Evolutionary conservation across 2,888 invertebrate genomes (phyloP), one percentile per base, ranked within the genome.

Genomic region (Notocelia uddmanniana): DNA sequence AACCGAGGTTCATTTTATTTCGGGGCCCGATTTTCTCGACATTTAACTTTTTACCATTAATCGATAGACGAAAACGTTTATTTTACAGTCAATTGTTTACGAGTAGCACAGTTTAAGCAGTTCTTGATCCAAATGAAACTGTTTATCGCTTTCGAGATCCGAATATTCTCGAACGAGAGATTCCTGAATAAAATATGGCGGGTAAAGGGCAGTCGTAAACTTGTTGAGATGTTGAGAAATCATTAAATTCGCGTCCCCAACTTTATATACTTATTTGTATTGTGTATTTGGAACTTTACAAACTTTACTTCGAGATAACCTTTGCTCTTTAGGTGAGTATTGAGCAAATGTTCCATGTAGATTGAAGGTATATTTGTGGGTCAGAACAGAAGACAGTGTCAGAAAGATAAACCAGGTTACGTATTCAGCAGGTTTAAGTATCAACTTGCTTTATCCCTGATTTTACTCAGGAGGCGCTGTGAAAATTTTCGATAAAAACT

Each of bases 101-200:
- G n/a, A n/a, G n/a, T n/a, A n/a, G 21, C 45, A 31, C 41, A 41
- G 5, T 18, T 58, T 58, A 45, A 37, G 34, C 26, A 19, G 58
- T 57, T 45, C 19, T 68, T 26, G 31, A 68, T 50, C 13, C 18
- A 34, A 58, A 50, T 58, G 0, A 59, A 59, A 58, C 21, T 69
- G 48, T 34, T 55, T 48, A 57, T 23, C 18, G 34, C 26, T 31
- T 63, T 63, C 31, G 37, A 18, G 23, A 10, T 26, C 15, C 60
- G 41, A 52, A 52, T 50, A 55, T 62, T 34, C 63, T 23, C 0
- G 19, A 50, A 37, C 62, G 45, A 70, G 37, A 19, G 66, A 52
- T 58, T 13, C 58, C 50, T 70, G 59, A 66, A 71, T 71, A 71
- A 71, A 71, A 66, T 71, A 71, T 66, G 59, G 54, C 50, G 70